Conservation (phyloP, 2,113 vertebrate genomes). For the Cebidichthys violaceus region DNA sequence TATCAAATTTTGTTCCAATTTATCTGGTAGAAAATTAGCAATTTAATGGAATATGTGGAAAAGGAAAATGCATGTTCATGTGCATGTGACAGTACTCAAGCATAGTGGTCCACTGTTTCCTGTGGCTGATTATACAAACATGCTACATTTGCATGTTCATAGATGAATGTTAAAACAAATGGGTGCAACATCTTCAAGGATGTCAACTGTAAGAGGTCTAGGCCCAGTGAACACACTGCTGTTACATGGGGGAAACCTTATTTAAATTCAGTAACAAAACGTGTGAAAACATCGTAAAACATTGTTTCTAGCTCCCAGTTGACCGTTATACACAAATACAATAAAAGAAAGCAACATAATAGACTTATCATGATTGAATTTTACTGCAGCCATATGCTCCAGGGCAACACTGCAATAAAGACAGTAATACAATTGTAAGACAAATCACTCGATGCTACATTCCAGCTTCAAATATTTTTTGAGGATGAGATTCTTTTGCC, state of each 20-base stretch:
- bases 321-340: conserved; percentile 19
- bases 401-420: conserved; percentile 22
- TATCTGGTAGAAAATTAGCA: not conserved
- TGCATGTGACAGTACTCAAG: not conserved
- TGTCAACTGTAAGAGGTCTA: not conserved
- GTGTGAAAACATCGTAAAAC: conserved; percentile 31
- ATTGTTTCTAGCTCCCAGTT: conserved; percentile 24
- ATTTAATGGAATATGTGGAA: not conserved
- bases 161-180: conserved; percentile 17
- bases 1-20: not conserved
- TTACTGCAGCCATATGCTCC: conserved; percentile 15
- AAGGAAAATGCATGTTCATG: not conserved
- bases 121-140: conserved; percentile 2
- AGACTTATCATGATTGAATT: conserved; percentile 23
- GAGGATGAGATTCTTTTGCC: not conserved
- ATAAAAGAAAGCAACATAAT: conserved; percentile 33
- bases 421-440: conserved; percentile 8
- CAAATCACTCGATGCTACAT: conserved; percentile 1
- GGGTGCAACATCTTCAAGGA: not conserved
- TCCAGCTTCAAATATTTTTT: not conserved
- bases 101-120: not conserved
- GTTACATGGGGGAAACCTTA: not conserved
- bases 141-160: conserved; percentile 55
- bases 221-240: not conserved
- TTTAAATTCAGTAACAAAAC: conserved; percentile 36